A percentile compares a stretch with the other conserved stretches of the same genome.
Conservation (phyloP, 2,797 vertebrate species). For the Rhinoraja longicauda region DNA sequence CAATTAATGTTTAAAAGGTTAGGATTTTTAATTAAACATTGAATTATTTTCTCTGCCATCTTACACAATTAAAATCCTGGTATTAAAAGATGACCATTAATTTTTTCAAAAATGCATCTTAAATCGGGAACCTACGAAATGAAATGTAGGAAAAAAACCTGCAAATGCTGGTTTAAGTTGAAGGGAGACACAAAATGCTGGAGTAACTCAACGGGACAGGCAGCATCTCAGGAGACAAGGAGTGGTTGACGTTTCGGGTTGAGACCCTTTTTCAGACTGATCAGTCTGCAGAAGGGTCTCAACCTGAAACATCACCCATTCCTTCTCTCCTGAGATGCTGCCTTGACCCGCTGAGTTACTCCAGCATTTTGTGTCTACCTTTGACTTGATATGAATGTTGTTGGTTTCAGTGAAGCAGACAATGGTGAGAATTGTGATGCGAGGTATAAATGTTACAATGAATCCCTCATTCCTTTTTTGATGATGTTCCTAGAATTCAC, state of each 20-base stretch:
- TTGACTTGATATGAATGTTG: neutral
- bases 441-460: neutral
- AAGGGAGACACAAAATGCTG: too few species aligned
- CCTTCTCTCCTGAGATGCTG: too few species aligned
- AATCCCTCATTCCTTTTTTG: neutral
- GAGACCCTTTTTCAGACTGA: too few species aligned
- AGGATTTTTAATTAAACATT: slow-evolving; percentile 36
- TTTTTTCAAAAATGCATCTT: neutral
- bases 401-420: neutral
- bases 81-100: slow-evolving; percentile 9
- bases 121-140: slow-evolving; percentile 14
- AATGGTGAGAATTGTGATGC: neutral
- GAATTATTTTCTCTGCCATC: neutral
- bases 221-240: too few species aligned
- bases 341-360: too few species aligned
- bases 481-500: neutral
- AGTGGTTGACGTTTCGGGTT: too few species aligned
- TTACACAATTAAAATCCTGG: neutral
- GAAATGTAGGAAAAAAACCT: too few species aligned
- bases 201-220: too few species aligned
- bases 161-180: too few species aligned
- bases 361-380: too few species aligned
- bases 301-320: too few species aligned
- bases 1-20: slow-evolving; percentile 23
- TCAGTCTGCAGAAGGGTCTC: too few species aligned